These are phyloP conservation scores for Notamacropus eugenii DNA, from an alignment of 2,797 vertebrate genomes.

Conservation along the genomic window DNA sequence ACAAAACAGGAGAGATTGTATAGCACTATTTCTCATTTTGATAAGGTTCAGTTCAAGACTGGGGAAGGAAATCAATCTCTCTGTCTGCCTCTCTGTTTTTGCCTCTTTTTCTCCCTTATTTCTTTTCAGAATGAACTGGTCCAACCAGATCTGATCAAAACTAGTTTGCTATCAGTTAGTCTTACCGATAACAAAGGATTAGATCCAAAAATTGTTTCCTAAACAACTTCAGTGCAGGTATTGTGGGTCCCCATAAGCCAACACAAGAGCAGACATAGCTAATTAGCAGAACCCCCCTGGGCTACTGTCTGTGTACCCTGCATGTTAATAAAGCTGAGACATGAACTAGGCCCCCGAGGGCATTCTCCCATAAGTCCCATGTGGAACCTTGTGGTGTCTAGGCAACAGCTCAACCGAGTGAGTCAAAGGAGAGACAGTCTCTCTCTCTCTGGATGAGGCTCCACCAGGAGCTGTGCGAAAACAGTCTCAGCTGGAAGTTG, in stretches of 20 bases:
- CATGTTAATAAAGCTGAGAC: conserved; percentile 77
- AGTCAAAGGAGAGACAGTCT: conserved; percentile 50
- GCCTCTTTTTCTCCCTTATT: not conserved
- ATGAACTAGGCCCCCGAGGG: conserved; percentile 52
- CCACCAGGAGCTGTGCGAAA: conserved; percentile 77
- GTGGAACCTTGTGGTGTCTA: conserved; percentile 73
- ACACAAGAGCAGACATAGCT: conserved; percentile 55
- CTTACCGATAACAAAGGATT: not conserved
- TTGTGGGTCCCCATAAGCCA: not conserved
- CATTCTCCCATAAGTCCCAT: conserved; percentile 57
- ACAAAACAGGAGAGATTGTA: conserved; percentile 4
- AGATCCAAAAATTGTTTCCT: not conserved
- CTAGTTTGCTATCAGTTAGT: not conserved
- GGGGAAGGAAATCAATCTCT: not conserved
- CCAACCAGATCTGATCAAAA: not conserved
- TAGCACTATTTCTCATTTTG: conserved; percentile 5
- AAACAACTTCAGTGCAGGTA: conserved; percentile 9
- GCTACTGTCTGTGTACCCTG: conserved; percentile 65
- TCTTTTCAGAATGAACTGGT: conserved; percentile 42
- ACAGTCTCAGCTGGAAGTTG: conserved; percentile 74
- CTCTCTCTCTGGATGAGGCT: conserved; percentile 55
- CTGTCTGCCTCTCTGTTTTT: not conserved
- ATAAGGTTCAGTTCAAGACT: not conserved
- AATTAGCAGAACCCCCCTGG: conserved; percentile 51
- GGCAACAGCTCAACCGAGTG: conserved; percentile 78